Conservation (phyloP, 2,797 vertebrate genomes). For the Gallinago nigripennis region DNA sequence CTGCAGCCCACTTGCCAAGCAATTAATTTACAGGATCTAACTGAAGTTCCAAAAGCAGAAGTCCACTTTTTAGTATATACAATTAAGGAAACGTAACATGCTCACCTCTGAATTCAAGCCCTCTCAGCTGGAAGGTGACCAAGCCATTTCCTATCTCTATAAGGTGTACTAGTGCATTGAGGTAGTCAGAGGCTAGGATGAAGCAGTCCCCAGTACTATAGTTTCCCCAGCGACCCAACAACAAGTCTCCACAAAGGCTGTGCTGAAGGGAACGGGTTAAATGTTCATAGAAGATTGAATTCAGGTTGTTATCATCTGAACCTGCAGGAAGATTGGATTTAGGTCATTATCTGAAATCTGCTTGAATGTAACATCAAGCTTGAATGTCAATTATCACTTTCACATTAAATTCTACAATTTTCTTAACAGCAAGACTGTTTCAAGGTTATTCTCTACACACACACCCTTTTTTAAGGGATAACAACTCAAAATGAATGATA, state of each 20-base stretch:
- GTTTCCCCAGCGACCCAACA: conserved; percentile 96
- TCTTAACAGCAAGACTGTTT: neutral
- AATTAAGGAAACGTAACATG: neutral
- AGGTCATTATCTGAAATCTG: conserved; percentile 87
- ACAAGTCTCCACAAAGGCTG: conserved; percentile 93
- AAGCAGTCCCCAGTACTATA: conserved; percentile 96
- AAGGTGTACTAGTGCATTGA: conserved; percentile 96
- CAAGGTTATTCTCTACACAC: neutral
- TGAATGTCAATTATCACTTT: neutral
- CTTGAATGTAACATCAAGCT: neutral
- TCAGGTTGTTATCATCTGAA: conserved; percentile 97
- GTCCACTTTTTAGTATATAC: neutral
- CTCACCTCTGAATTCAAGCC: conserved; percentile 98
- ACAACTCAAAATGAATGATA: neutral
- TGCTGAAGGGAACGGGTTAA: conserved; percentile 96
- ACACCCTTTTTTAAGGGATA: neutral
- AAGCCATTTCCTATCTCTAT: conserved; percentile 97
- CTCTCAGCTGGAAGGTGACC: conserved; percentile 95
- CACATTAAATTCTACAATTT: neutral
- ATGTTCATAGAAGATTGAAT: conserved; percentile 99
- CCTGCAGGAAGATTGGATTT: conserved; percentile 90
- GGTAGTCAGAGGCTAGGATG: conserved; percentile 98
- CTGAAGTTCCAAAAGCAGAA: neutral
- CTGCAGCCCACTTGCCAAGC: neutral
- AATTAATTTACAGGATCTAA: neutral